phyloP scores from a whole-genome alignment of 1,140 invertebrate species.

The Zaprionus capensis region DNA sequence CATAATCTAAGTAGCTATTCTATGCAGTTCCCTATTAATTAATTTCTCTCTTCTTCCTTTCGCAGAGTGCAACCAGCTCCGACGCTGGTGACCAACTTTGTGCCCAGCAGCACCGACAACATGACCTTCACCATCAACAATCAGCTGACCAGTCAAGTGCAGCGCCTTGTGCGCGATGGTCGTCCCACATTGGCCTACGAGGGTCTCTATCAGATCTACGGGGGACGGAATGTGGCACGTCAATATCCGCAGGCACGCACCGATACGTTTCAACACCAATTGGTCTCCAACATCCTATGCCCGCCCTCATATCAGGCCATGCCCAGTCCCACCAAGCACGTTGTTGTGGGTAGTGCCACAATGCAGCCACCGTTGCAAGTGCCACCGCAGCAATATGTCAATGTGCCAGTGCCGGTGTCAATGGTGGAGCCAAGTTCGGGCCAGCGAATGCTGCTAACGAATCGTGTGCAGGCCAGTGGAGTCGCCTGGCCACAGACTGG shows the following conservation, averaged over 20 bases:
- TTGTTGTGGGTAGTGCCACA: conserved; percentile 92
- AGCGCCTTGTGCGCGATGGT: conserved; percentile 87
- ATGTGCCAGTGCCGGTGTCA: conserved; percentile 90
- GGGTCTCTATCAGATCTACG: conserved; percentile 94
- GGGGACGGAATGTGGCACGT: conserved; percentile 89
- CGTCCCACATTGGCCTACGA: conserved; percentile 87
- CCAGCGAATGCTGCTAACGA: conserved; percentile 89
- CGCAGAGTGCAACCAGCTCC: conserved; percentile 87
- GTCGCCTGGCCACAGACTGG: conserved; percentile 90
- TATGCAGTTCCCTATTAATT: neutral
- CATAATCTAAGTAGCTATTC: too few relatives aligned
- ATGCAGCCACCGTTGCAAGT: conserved; percentile 86
- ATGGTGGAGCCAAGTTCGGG: conserved; percentile 91
- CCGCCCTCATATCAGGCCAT: conserved; percentile 93
- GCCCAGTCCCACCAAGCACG: conserved; percentile 92
- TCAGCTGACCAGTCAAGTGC: conserved; percentile 90
- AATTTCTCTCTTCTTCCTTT: neutral
- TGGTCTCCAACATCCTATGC: conserved; percentile 96
- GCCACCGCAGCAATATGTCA: conserved; percentile 93
- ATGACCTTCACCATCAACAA: conserved; percentile 96
- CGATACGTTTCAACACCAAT: conserved; percentile 92
- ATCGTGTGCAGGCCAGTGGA: conserved; percentile 89
- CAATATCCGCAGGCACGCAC: conserved; percentile 87
- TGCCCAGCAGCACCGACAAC: conserved; percentile 91
- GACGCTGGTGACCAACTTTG: conserved; percentile 88